Conservation (phyloP, 2,888 invertebrate species). For the Athetis lepigone region DNA sequence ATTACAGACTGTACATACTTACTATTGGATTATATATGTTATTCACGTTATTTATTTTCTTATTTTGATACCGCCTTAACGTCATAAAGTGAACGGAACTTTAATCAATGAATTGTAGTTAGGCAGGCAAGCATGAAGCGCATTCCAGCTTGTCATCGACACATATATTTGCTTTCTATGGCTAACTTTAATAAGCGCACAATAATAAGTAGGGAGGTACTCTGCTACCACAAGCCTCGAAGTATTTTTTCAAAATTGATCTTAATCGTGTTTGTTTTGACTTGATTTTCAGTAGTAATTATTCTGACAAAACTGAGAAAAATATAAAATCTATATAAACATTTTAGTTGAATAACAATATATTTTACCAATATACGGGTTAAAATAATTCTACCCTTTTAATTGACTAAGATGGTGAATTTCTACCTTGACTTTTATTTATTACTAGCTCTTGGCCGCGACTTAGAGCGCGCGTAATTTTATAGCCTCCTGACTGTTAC, state of each 20-base stretch:
- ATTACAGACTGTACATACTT: background rate
- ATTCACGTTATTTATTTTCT: slow-evolving; percentile 11
- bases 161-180: background rate
- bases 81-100: background rate
- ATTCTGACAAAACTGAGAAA: background rate
- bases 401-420: slow-evolving; percentile 32
- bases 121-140: background rate
- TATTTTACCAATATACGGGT: slow-evolving; percentile 21
- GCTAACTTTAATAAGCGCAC: background rate
- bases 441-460: background rate
- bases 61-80: slow-evolving; percentile 7
- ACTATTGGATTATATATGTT: slow-evolving; percentile 3
- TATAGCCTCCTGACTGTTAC: too few relatives aligned
- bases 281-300: background rate
- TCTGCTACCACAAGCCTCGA: background rate
- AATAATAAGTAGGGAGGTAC: background rate
- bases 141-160: background rate
- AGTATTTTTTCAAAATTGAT: slow-evolving; percentile 9
- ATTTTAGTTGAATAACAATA: background rate
- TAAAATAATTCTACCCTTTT: slow-evolving; percentile 13
- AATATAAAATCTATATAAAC: background rate
- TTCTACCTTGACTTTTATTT: slow-evolving; percentile 16
- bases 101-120: background rate
- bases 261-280: slow-evolving; percentile 3
- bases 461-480: too few relatives aligned